Evolutionary conservation across 2,113 vertebrate species (phyloP).

Genomic region (Neopipo cinnamomea): DNA sequence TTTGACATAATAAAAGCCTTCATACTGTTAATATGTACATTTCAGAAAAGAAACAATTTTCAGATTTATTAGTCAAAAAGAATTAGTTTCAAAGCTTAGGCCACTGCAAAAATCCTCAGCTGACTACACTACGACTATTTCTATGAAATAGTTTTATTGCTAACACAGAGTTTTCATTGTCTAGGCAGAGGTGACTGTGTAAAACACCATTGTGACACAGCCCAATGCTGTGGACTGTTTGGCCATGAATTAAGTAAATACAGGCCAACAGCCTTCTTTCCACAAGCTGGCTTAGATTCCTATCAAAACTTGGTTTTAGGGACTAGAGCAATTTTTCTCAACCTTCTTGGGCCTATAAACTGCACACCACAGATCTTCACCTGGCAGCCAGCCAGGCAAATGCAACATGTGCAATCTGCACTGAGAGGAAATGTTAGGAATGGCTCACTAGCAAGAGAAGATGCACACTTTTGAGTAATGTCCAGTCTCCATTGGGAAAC

Average conservation of each 20-base stretch:
- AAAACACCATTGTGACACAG: not conserved
- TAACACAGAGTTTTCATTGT: not conserved
- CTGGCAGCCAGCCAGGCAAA: not conserved
- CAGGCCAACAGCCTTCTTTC: not conserved
- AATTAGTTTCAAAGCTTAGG: constrained; percentile 12
- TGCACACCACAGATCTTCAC: not conserved
- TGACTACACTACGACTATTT: not conserved
- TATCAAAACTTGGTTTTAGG: not conserved
- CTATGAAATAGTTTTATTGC: not conserved
- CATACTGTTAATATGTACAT: not conserved
- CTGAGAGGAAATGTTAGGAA: not conserved
- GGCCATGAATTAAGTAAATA: not conserved
- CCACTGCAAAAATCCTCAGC: not conserved
- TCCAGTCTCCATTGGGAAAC: not conserved
- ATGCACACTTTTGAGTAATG: not conserved
- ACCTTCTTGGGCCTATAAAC: not conserved
- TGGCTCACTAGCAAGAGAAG: not conserved
- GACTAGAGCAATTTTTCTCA: not conserved
- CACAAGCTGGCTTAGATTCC: not conserved
- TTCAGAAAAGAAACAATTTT: not conserved
- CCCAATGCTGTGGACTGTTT: not conserved
- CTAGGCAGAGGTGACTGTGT: not conserved
- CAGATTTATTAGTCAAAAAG: constrained; percentile 7
- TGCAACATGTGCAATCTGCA: accelerated
- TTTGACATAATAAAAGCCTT: not conserved